A percentile compares a stretch with the other conserved stretches of the same genome.
Evolutionary conservation across 2,797 vertebrate species (phyloP).

Genomic region (Pseudochirops cupreus): DNA sequence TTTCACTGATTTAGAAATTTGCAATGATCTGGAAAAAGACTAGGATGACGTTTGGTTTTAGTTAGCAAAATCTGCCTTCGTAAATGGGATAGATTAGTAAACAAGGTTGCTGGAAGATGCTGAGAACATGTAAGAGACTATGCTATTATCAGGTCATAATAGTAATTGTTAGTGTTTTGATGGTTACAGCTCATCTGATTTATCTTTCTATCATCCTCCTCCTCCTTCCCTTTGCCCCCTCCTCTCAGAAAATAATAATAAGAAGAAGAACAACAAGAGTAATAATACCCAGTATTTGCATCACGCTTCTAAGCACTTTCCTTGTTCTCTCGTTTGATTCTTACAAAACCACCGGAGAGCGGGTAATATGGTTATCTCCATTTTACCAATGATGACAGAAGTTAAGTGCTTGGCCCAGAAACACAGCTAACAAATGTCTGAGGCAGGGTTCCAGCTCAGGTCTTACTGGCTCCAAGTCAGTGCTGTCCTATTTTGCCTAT

Average conservation of each 20-base stretch:
- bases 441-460: not conserved
- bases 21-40: slow-evolving; percentile 47
- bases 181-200: not conserved
- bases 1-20: slow-evolving; percentile 18
- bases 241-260: not conserved
- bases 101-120: not conserved
- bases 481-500: not conserved
- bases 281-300: not conserved
- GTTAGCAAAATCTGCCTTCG: slow-evolving; percentile 1
- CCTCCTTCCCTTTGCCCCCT: not conserved
- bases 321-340: not conserved
- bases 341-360: not conserved
- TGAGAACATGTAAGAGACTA: not conserved
- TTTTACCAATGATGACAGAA: not conserved
- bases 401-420: not conserved
- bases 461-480: not conserved
- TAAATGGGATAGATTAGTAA: slow-evolving; percentile 2
- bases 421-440: not conserved
- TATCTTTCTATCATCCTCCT: not conserved
- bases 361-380: not conserved
- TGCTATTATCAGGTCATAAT: not conserved
- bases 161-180: not conserved
- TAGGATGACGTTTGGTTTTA: not conserved
- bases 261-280: not conserved
- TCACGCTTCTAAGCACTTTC: not conserved